Conservation (phyloP, 2,113 vertebrate genomes). For the Ceyx melanurus region DNA sequence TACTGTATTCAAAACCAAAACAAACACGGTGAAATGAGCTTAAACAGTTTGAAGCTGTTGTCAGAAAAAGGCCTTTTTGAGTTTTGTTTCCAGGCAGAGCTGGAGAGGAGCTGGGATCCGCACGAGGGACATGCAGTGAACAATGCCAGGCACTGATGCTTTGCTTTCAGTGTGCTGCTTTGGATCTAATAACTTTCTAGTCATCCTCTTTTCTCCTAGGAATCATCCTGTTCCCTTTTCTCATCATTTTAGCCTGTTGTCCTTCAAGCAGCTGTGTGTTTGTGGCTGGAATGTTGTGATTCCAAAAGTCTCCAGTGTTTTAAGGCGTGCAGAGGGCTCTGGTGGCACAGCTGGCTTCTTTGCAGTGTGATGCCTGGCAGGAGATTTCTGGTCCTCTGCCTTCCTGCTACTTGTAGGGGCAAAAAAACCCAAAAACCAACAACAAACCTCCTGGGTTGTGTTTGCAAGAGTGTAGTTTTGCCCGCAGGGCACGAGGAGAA, state of each 20-base stretch:
- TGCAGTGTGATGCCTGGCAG: neutral
- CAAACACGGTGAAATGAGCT: neutral
- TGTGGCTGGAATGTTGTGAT: neutral
- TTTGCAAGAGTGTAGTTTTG: neutral
- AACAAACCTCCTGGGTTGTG: neutral
- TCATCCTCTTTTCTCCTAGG: neutral
- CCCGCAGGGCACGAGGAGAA: neutral
- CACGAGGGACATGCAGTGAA: neutral
- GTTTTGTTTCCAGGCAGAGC: neutral
- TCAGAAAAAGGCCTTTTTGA: neutral
- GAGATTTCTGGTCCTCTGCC: neutral
- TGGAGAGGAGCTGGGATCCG: neutral
- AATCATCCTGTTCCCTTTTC: neutral
- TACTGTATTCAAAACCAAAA: conserved; percentile 21
- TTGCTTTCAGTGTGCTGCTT: neutral
- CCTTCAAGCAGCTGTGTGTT: neutral
- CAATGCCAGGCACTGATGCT: neutral
- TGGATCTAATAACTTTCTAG: neutral
- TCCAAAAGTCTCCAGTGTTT: neutral
- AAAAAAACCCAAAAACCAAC: no score
- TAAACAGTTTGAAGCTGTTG: neutral
- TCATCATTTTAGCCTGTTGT: neutral
- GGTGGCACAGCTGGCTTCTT: neutral
- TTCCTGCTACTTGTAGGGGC: fast-evolving
- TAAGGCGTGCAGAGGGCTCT: fast-evolving